Percentiles rank a stretch among this genome's conserved stretches.
These are phyloP conservation scores for Ailuropoda melanoleuca DNA, from an alignment of 2,113 vertebrate species.

Conservation along the genomic window DNA sequence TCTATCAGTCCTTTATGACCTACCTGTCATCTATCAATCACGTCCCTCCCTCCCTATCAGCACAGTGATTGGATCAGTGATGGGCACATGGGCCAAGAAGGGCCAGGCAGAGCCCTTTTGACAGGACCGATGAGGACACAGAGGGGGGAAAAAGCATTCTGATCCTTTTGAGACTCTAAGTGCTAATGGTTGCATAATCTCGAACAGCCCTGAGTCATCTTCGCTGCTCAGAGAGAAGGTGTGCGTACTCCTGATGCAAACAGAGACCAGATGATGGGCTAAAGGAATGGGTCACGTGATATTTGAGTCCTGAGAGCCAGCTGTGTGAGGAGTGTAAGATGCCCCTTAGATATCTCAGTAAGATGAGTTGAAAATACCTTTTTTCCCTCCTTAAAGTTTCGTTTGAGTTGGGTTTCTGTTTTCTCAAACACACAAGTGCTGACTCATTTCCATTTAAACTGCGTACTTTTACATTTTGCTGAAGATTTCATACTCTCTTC, in stretches of 20 bases:
- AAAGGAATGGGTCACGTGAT: not conserved
- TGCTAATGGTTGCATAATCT: not conserved
- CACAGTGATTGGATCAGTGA: not conserved
- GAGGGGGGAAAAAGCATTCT: not conserved
- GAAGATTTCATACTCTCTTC: not conserved
- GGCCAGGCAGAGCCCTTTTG: not conserved
- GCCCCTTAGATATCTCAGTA: not conserved
- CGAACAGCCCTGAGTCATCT: not conserved
- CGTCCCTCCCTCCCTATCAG: not conserved
- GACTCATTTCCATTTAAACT: not conserved
- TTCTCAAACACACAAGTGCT: not conserved
- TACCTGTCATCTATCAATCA: not conserved
- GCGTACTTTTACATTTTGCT: not conserved
- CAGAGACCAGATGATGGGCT: not conserved
- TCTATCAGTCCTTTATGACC: not conserved
- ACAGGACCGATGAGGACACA: not conserved
- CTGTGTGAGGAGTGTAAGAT: not conserved
- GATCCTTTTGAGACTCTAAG: not conserved
- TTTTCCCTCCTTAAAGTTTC: not conserved
- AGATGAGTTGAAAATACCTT: not conserved
- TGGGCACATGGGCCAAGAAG: not conserved
- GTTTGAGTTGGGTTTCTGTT: not conserved
- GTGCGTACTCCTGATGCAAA: not conserved
- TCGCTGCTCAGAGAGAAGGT: not conserved
- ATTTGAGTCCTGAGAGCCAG: not conserved